These are phyloP conservation scores for Pemphredon lugubris DNA, from an alignment of 2,888 invertebrate species.

Conservation along the genomic window DNA sequence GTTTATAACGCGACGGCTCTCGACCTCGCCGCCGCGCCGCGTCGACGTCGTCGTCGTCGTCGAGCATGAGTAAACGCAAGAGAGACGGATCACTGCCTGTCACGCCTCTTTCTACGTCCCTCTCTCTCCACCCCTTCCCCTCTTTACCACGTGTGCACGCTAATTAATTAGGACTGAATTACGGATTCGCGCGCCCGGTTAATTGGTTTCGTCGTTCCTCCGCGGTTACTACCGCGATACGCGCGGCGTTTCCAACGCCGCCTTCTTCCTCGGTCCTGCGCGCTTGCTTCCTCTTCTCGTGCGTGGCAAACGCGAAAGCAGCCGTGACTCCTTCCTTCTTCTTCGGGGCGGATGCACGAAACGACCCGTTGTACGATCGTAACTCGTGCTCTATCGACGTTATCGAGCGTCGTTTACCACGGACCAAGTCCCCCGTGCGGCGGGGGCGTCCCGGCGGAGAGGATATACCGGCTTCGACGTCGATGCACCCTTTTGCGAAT, in stretches of 20 bases:
- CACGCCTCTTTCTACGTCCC: conserved; percentile 34
- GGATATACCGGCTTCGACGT: too few relatives aligned
- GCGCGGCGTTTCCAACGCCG: conserved; percentile 49
- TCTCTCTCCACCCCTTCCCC: background rate
- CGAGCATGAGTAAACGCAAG: conserved; percentile 57
- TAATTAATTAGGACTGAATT: conserved; percentile 76
- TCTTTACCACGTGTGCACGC: conserved; percentile 41
- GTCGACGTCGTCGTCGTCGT: conserved; percentile 23
- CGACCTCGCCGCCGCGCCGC: too few relatives aligned
- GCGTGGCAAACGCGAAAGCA: conserved; percentile 21
- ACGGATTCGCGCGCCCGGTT: conserved; percentile 70
- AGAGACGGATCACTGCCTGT: conserved; percentile 58
- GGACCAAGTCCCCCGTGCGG: too few relatives aligned
- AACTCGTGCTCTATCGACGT: conserved; percentile 48
- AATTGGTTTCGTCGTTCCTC: conserved; percentile 68
- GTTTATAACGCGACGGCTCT: conserved; percentile 56
- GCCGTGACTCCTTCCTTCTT: conserved; percentile 52
- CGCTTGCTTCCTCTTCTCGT: conserved; percentile 21
- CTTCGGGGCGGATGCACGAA: conserved; percentile 51
- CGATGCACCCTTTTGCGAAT: too few relatives aligned
- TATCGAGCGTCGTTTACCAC: conserved; percentile 44
- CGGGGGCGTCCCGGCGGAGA: too few relatives aligned
- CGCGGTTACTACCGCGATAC: conserved; percentile 42
- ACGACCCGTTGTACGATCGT: conserved; percentile 44
- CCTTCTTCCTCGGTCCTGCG: conserved; percentile 12